Percentiles rank a stretch among this genome's conserved stretches.
Evolutionary conservation across 1,140 invertebrate genomes (phyloP).

Genomic region (Portunus trituberculatus): DNA sequence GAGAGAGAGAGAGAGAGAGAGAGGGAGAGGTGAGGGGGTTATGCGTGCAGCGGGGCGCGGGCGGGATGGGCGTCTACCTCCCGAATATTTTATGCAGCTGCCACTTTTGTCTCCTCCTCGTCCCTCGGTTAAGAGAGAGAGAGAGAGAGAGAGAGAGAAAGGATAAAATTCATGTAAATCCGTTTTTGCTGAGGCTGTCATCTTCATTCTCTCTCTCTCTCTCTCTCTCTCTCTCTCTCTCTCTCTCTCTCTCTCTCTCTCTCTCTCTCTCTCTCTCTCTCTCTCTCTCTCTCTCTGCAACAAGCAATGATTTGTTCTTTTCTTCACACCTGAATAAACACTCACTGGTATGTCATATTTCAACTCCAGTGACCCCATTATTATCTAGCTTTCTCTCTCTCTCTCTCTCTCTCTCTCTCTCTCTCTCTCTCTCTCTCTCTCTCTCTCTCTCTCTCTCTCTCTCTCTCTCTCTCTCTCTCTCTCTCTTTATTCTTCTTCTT

Average conservation of each 20-base stretch:
- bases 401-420: constrained; percentile 20
- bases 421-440: constrained; percentile 13
- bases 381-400: not conserved
- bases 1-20: not conserved
- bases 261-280: constrained; percentile 20
- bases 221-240: constrained; percentile 20
- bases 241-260: constrained; percentile 20
- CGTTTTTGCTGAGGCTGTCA: constrained; percentile 11
- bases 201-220: constrained; percentile 22
- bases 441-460: too few species aligned
- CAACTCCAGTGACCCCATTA: not conserved
- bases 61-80: not conserved
- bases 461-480: too few species aligned
- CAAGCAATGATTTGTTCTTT: not conserved
- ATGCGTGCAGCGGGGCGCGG: not conserved
- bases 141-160: not conserved
- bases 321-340: constrained; percentile 23
- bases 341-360: not conserved
- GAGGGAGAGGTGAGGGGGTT: constrained; percentile 4
- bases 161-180: constrained; percentile 14
- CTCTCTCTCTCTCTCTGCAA: not conserved
- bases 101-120: constrained; percentile 18
- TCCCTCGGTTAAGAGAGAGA: not conserved
- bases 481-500: too few species aligned
- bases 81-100: constrained; percentile 55